Base-by-base conservation (phyloP, 2,888 invertebrate species). In the Orthosia gracilis region DNA sequence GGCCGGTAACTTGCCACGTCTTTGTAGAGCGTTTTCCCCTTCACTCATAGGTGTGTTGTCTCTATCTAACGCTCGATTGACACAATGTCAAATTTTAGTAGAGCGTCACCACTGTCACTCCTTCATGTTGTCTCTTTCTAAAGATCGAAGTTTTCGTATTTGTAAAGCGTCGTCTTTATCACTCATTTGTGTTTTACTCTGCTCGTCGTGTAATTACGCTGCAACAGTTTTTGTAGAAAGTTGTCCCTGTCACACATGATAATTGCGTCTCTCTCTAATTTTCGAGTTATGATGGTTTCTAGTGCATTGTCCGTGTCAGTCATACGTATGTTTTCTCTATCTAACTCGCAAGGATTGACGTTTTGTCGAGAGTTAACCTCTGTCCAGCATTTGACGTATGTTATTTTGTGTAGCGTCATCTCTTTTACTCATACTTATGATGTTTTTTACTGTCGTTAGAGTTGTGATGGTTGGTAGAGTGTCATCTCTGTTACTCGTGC, bases 1-100 rank as follows among this genome's bases (percentile, higher is more conserved):
- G 72, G 40, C 54, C 73, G 54, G 26, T 26, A 61, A 72, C 47
- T 21, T 49, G 40, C 59, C 47, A 79, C 50, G 9, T 58, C 0
- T 71, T 59, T 59, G 49, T 54, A 54, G 23, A 79, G 21, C 59
- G 74, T 50, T 9, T 15, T 61, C 17, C 18, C 26, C 23, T 17
- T 45, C n/a, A 54, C 52, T 26, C 26, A 9, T 26, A 18, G 7
- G 17, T 31, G 3, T 74, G 40, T 31, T 11, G 26, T 47, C 45
- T 47, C 18, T 61, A 15, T 54, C 18, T 26, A 26, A 3, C 45
- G 15, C 18, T 47, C 15, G 76, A 31, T 12, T 7, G n/a, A 5
- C 17, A 45, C 21, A 26, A 18, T 23, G 3, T 4, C 59, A n/a
- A 4, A 40, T 9, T 21, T 61, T 21, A 11, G 17, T 23, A 11